Evolutionary conservation across 2,113 vertebrate species (phyloP).

Genomic region (Pyxicephalus adspersus): DNA sequence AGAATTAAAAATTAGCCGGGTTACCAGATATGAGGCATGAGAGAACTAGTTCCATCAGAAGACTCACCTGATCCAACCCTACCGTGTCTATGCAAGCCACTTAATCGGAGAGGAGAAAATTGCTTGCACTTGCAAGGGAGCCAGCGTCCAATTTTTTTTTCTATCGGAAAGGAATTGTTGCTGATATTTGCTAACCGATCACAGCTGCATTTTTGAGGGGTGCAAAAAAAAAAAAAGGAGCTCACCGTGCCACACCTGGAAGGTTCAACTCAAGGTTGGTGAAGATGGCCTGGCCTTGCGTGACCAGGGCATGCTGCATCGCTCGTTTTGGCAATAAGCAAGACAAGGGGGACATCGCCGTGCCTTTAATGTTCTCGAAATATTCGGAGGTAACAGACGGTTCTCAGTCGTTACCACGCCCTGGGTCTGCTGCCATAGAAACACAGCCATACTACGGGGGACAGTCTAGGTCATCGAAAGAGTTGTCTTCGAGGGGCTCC

Average conservation of each 20-base stretch:
- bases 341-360: slow-evolving; percentile 94
- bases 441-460: slow-evolving; percentile 77
- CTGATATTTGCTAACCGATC: background rate
- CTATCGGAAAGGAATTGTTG: background rate
- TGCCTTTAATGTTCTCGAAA: slow-evolving; percentile 92
- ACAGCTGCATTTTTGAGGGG: background rate
- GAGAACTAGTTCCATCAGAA: background rate
- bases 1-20: background rate
- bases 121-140: background rate
- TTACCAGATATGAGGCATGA: slow-evolving; percentile 6
- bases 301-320: slow-evolving; percentile 95
- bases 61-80: background rate
- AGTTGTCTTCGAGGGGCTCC: slow-evolving; percentile 70
- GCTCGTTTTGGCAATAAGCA: slow-evolving; percentile 96
- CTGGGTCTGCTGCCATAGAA: slow-evolving; percentile 80
- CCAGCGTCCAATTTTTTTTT: background rate
- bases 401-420: slow-evolving; percentile 70
- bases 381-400: slow-evolving; percentile 89
- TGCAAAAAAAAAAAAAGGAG: background rate
- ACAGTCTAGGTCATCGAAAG: background rate
- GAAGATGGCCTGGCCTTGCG: slow-evolving; percentile 96
- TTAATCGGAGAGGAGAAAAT: background rate
- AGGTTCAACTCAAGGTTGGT: slow-evolving; percentile 5
- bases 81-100: background rate
- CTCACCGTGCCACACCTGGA: background rate